A percentile compares a stretch with the other conserved stretches of the same genome.
These are phyloP conservation scores for Nerophis lumbriciformis DNA, from an alignment of 2,113 vertebrate genomes.

Conservation along the genomic window DNA sequence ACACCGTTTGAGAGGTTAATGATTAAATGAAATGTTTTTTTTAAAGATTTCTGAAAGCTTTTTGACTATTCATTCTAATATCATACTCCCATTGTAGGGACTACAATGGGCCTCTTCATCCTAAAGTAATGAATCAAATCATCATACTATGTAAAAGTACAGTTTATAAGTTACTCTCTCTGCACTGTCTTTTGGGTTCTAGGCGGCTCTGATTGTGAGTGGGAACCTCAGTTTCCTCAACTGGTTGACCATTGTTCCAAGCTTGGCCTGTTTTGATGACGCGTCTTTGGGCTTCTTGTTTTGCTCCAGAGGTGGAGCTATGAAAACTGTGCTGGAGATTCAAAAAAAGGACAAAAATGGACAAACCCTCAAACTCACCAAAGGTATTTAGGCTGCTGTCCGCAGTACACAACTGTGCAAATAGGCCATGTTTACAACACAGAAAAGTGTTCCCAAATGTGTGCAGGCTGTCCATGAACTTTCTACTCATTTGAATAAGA, in stretches of 20 bases:
- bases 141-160: not conserved
- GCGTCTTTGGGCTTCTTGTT: conserved; percentile 76
- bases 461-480: too few relatives aligned
- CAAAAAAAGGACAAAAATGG: conserved; percentile 42
- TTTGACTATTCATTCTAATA: too few relatives aligned
- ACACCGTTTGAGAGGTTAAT: too few relatives aligned
- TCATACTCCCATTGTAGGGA: too few relatives aligned
- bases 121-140: not conserved
- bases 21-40: too few relatives aligned
- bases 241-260: conserved; percentile 94
- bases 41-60: too few relatives aligned
- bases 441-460: not conserved
- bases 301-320: conserved; percentile 43
- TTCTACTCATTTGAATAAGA: too few relatives aligned
- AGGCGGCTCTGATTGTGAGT: conserved; percentile 84
- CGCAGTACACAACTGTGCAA: not conserved
- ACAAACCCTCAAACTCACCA: conserved; percentile 14
- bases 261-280: conserved; percentile 89
- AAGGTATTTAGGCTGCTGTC: conserved; percentile 54
- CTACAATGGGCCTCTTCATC: too few relatives aligned
- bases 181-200: not conserved
- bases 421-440: not conserved
- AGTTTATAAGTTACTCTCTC: not conserved
- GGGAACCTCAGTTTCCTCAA: conserved; percentile 97
- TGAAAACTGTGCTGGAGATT: conserved; percentile 55